phyloP scores from a whole-genome alignment of 2,888 invertebrate genomes.

The Automeris io region DNA sequence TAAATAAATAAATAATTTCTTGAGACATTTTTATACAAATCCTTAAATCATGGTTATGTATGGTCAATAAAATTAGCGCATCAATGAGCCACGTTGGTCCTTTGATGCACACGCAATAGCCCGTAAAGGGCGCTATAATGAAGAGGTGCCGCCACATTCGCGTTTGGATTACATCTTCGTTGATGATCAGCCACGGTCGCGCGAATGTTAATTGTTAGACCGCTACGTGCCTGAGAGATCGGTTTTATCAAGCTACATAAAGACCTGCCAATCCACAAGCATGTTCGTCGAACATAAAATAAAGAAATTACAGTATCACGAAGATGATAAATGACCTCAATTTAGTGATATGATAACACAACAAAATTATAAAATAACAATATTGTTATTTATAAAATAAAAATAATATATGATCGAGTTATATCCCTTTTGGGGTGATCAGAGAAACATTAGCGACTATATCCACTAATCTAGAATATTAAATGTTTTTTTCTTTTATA shows the following conservation, averaged over 20 bases:
- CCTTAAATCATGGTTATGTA: no score
- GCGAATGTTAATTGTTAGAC: slow-evolving; percentile 23
- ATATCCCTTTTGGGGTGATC: no score
- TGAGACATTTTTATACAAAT: no score
- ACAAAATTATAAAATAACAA: no score
- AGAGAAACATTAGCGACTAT: no score
- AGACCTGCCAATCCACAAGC: neutral
- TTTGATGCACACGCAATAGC: neutral
- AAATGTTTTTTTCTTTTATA: no score
- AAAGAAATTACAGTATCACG: neutral
- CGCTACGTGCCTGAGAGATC: slow-evolving; percentile 7
- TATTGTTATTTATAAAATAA: no score
- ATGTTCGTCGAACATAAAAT: neutral
- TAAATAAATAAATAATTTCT: no score
- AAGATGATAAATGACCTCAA: neutral
- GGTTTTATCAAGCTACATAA: neutral
- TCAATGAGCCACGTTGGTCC: neutral
- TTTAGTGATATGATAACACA: no score
- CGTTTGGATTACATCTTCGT: slow-evolving; percentile 6
- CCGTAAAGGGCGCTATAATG: slow-evolving; percentile 2
- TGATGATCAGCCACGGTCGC: slow-evolving; percentile 10
- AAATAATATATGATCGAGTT: no score
- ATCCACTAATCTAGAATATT: no score
- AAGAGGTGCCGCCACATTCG: slow-evolving; percentile 7
- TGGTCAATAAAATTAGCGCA: no score